Evolutionary conservation across 2,888 invertebrate genomes (phyloP), one percentile per base, ranked within the genome.

Genomic region (Oscheius sp.): DNA sequence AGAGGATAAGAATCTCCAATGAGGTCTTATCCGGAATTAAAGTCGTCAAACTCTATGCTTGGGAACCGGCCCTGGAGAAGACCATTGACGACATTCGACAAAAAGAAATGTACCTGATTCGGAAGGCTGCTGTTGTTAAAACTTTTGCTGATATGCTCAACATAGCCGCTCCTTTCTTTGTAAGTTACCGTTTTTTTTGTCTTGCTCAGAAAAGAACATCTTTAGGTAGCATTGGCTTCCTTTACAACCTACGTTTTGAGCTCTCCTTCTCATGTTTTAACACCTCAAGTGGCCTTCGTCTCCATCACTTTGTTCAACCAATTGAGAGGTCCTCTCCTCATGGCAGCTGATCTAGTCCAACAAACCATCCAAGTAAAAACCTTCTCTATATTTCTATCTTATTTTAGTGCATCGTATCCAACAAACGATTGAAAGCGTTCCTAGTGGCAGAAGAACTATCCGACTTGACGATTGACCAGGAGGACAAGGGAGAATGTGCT

Each of bases 261-360:
- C 20, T 82, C 81, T 48, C 58, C 77, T 1, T 68, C 69, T 6
- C 81, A 85, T 65, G 73, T 84, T 27, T 71, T 85, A 1, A 84
- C 82, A 6, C 85, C 85, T 0, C 78, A 80, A 50, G 75, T 91
- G 89, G 96, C 96, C 87, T 97, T 97, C 90, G 96, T 96, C 86
- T 93, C 96, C 86, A 91, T 97, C 86, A 93, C 96, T 88, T 92
- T 96, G 88, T 95, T 97, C 91, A 96, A 96, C 90, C 94, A 96
- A 53, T 67, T 78, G 8, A 61, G 76, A 31, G 73, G 69, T 25
- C 79, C 76, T n/a, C 52, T 76, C 0, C 69, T 76, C 69, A 75
- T 76, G 76, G 74, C 95, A 63, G 92, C 84, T 23, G 85, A 85
- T 57, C 52, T 85, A 12, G 78, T 85, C 45, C 74, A 82, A 5